Evolutionary conservation across 2,113 vertebrate species (phyloP).

Genomic region (Dermatemys mawii): DNA sequence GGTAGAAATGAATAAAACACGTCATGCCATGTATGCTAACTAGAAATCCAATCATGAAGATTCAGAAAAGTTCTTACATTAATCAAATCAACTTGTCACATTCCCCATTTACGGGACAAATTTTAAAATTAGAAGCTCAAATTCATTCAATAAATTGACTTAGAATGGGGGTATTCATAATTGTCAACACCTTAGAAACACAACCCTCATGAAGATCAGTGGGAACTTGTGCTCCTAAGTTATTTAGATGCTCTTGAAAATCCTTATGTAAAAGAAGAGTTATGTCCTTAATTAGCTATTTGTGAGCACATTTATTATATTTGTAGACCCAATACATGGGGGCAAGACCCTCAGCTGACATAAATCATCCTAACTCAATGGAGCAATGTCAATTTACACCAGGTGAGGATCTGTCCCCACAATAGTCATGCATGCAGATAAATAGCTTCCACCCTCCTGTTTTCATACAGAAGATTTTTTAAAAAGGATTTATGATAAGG

Average conservation of each 20-base stretch:
- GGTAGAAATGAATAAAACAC: background rate
- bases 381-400: background rate
- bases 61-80: background rate
- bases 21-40: background rate
- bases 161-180: background rate
- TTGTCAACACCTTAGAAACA: background rate
- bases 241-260: background rate
- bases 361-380: background rate
- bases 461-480: too few species aligned
- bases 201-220: background rate
- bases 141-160: background rate
- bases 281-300: conserved; percentile 43
- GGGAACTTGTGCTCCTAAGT: background rate
- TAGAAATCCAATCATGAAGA: background rate
- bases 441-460: background rate
- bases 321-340: fast-evolving
- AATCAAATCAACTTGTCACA: background rate
- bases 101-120: background rate
- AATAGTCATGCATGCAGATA: background rate
- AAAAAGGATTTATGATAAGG: too few species aligned
- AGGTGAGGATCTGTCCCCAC: background rate
- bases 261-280: conserved; percentile 29
- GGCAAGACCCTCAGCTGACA: background rate
- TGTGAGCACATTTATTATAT: conserved; percentile 41
- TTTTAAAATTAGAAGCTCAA: background rate